Evolutionary conservation across 2,888 invertebrate genomes (phyloP).

Genomic region (Drosophila paranaensis): DNA sequence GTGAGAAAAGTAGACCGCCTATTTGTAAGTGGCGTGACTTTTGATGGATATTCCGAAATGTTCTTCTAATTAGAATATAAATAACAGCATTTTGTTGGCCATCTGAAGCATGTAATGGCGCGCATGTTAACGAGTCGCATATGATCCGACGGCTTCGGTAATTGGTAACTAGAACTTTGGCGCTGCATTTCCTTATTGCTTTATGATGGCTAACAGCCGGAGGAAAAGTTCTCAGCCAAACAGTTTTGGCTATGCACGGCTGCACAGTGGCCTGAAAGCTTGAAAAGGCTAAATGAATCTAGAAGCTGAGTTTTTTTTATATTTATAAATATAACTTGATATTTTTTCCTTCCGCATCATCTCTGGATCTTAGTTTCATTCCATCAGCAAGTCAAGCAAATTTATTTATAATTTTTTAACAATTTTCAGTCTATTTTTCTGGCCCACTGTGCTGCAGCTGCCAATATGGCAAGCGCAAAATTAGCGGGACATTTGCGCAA

Average conservation of each 20-base stretch:
- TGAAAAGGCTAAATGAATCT: neutral
- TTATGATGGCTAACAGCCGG: slow-evolving; percentile 5
- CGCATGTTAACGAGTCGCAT: slow-evolving; percentile 28
- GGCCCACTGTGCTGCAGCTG: slow-evolving; percentile 24
- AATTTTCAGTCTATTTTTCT: neutral
- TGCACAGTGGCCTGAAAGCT: slow-evolving; percentile 16
- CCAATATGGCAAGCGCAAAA: slow-evolving; percentile 28
- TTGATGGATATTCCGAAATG: slow-evolving; percentile 40
- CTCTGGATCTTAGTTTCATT: neutral
- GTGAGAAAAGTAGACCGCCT: slow-evolving; percentile 43
- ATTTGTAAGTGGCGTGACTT: slow-evolving; percentile 58
- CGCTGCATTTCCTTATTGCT: slow-evolving; percentile 46
- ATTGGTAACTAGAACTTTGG: slow-evolving; percentile 28
- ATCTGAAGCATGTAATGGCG: slow-evolving; percentile 24
- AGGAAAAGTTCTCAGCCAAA: slow-evolving; percentile 51
- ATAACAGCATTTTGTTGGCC: slow-evolving; percentile 65
- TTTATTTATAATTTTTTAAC: neutral
- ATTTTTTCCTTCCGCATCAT: neutral
- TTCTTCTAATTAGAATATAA: slow-evolving; percentile 75
- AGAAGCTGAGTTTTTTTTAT: neutral
- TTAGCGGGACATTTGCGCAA: slow-evolving; percentile 63
- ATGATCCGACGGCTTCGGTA: slow-evolving; percentile 13
- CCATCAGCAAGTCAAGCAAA: neutral
- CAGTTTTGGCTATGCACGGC: slow-evolving; percentile 26
- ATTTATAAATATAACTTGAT: neutral